Conservation (phyloP, 2,888 invertebrate genomes). For the Cerceris rybyensis region DNA sequence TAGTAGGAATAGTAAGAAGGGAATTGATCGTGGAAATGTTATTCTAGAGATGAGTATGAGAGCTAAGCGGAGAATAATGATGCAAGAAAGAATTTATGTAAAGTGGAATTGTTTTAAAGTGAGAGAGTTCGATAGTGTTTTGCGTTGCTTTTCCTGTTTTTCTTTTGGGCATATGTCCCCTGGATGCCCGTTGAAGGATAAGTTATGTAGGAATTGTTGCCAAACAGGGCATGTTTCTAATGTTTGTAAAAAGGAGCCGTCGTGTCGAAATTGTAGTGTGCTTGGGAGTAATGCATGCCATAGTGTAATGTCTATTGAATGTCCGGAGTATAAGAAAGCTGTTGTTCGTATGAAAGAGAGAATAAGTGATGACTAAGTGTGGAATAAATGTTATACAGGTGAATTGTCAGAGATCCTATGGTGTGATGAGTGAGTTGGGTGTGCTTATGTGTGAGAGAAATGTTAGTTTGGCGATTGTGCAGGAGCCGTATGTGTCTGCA, state of each 20-base stretch:
- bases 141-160: constrained; percentile 5
- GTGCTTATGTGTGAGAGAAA: not conserved
- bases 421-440: constrained; percentile 3
- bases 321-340: not conserved
- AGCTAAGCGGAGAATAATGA: not conserved
- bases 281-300: not conserved
- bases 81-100: too few species aligned
- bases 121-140: constrained; percentile 5
- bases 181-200: not conserved
- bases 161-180: constrained; percentile 4
- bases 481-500: constrained; percentile 5
- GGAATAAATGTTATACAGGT: not conserved
- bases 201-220: constrained; percentile 3
- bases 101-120: constrained; percentile 8
- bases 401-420: constrained; percentile 12
- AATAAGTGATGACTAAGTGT: not conserved
- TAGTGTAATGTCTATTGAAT: not conserved
- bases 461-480: constrained; percentile 13
- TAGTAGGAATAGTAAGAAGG: constrained; percentile 5
- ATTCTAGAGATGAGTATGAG: constrained; percentile 4
- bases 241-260: not conserved
- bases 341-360: not conserved
- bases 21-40: not conserved
- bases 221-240: constrained; percentile 1
- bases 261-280: not conserved